A percentile compares a stretch with the other conserved stretches of the same genome.
These are phyloP conservation scores for Chrysemys picta DNA, from an alignment of 2,113 vertebrate genomes.

Conservation along the genomic window DNA sequence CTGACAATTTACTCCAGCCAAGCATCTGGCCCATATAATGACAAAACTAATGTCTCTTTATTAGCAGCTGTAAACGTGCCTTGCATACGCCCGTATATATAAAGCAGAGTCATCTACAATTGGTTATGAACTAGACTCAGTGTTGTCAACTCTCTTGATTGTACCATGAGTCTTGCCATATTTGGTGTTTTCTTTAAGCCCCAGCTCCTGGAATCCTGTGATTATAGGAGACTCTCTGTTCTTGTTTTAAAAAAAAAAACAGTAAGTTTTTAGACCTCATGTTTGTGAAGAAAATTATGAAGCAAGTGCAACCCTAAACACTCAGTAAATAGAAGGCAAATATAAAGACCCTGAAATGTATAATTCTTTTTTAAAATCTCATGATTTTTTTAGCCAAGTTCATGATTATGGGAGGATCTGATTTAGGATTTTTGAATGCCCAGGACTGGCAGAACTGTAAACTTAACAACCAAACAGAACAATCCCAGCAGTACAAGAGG, in stretches of 20 bases:
- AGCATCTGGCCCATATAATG: not conserved
- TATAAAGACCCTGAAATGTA: not conserved
- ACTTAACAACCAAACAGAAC: not conserved
- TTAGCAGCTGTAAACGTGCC: not conserved
- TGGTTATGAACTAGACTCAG: accelerated
- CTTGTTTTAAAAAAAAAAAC: not conserved
- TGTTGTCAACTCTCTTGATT: not conserved
- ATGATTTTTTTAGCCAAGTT: not conserved
- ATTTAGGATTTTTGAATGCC: not conserved
- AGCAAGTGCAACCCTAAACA: not conserved
- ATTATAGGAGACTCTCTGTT: not conserved
- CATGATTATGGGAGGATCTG: not conserved
- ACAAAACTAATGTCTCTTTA: not conserved
- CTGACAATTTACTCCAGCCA: accelerated
- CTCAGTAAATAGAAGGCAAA: not conserved
- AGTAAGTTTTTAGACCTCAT: not conserved
- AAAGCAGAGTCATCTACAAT: not conserved
- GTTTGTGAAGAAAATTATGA: not conserved
- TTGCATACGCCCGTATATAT: not conserved
- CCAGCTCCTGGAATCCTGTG: not conserved
- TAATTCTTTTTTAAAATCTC: not conserved
- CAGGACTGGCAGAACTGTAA: not conserved
- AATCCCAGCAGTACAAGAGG: not conserved
- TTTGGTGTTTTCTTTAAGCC: not conserved
- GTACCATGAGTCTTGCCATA: not conserved